These are phyloP conservation scores for Ctenodactylus gundi DNA, from an alignment of 2,113 vertebrate genomes.

Conservation along the genomic window DNA sequence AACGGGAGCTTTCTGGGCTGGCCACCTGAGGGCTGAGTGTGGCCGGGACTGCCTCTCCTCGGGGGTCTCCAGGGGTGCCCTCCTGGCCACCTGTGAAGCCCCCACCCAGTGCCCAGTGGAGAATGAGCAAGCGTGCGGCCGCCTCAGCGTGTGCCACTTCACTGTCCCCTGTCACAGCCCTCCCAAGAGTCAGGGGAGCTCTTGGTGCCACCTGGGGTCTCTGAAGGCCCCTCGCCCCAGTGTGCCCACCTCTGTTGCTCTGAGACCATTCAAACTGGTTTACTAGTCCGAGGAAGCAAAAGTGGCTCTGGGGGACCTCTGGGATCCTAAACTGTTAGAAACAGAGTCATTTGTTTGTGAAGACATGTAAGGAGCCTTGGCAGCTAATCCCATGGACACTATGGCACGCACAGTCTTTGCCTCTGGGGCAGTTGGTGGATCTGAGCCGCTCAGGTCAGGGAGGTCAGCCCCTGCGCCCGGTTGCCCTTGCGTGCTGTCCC, in stretches of 20 bases:
- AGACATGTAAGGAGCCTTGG: not conserved
- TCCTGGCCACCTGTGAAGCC: accelerated
- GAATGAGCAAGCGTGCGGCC: no score
- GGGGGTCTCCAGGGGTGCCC: not conserved
- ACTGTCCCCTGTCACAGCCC: not conserved
- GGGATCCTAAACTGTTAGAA: not conserved
- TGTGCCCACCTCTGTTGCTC: not conserved
- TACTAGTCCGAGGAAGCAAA: not conserved
- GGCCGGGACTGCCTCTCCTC: not conserved
- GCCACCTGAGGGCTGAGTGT: no score
- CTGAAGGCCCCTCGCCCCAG: accelerated
- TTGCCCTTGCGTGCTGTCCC: not conserved
- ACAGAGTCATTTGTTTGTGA: not conserved
- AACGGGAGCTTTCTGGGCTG: not conserved
- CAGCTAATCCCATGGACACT: accelerated
- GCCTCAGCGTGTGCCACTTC: no score
- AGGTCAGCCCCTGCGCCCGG: no score
- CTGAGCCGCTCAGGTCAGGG: no score
- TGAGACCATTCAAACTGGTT: not conserved
- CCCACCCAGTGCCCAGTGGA: not conserved
- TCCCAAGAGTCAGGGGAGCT: no score
- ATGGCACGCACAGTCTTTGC: accelerated
- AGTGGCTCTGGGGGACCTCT: not conserved
- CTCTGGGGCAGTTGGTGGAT: no score
- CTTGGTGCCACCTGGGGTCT: accelerated